Conservation (phyloP, 2,888 invertebrate species). For the Bombyx huttoni region DNA sequence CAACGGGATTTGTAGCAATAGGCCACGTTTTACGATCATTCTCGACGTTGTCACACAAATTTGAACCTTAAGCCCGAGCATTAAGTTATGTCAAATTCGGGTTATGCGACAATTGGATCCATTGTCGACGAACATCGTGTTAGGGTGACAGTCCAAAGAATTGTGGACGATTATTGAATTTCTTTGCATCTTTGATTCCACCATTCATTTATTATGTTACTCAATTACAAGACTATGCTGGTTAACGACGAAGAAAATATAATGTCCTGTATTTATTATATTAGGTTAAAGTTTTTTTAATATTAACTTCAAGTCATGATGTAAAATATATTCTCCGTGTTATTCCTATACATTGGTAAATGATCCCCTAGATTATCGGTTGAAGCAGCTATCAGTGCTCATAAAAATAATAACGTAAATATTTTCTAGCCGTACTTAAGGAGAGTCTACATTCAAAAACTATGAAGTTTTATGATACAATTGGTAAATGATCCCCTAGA, state of each 20-base stretch:
- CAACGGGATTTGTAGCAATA: conserved; percentile 49
- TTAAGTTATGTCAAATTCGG: conserved; percentile 11
- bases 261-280: not conserved
- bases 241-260: conserved; percentile 1
- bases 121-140: conserved; percentile 27
- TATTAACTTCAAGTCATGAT: too few species aligned
- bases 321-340: too few species aligned
- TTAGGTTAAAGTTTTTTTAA: not conserved
- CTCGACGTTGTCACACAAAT: conserved; percentile 16
- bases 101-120: conserved; percentile 7
- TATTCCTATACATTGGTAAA: too few species aligned
- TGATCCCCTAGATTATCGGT: too few species aligned
- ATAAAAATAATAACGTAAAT: too few species aligned
- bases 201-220: conserved; percentile 42
- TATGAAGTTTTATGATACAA: too few species aligned
- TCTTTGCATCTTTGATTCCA: conserved; percentile 62
- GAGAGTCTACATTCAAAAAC: too few species aligned
- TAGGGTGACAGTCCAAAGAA: conserved; percentile 63
- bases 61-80: conserved; percentile 16
- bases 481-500: too few species aligned
- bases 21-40: conserved; percentile 12
- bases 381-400: too few species aligned
- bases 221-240: conserved; percentile 21
- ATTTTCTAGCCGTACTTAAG: too few species aligned
- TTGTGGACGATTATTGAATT: conserved; percentile 61